phyloP scores from a whole-genome alignment of 2,113 vertebrate species.

The Ceratotherium simum region DNA sequence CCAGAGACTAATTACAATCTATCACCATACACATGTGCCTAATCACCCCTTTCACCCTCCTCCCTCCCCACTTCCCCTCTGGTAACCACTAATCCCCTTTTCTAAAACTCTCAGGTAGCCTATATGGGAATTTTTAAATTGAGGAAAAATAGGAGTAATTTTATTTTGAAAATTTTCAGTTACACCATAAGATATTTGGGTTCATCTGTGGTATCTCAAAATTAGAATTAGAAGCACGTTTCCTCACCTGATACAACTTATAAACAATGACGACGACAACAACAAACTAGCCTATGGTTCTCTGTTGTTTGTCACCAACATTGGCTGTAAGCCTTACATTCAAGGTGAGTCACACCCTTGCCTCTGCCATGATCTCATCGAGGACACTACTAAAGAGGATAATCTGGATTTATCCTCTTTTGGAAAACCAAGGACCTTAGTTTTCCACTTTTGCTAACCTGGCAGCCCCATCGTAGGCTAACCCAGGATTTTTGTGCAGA shows the following conservation, averaged over 20 bases:
- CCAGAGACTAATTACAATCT: too few relatives aligned
- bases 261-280: neutral
- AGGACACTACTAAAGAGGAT: neutral
- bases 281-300: neutral
- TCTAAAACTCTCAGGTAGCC: neutral
- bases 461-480: neutral
- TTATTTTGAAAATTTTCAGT: neutral
- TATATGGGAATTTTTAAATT: neutral
- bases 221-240: neutral
- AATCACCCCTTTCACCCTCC: too few relatives aligned
- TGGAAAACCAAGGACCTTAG: neutral
- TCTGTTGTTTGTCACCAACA: neutral
- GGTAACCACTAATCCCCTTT: neutral
- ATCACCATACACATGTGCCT: too few relatives aligned
- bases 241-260: neutral
- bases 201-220: neutral
- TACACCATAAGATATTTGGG: neutral
- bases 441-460: neutral
- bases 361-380: neutral
- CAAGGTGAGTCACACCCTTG: neutral
- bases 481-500: neutral
- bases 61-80: too few relatives aligned
- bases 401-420: too few relatives aligned
- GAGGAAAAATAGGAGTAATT: neutral
- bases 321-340: neutral